phyloP scores from a whole-genome alignment of 2,113 vertebrate species.

The Collichthys lucidus region DNA sequence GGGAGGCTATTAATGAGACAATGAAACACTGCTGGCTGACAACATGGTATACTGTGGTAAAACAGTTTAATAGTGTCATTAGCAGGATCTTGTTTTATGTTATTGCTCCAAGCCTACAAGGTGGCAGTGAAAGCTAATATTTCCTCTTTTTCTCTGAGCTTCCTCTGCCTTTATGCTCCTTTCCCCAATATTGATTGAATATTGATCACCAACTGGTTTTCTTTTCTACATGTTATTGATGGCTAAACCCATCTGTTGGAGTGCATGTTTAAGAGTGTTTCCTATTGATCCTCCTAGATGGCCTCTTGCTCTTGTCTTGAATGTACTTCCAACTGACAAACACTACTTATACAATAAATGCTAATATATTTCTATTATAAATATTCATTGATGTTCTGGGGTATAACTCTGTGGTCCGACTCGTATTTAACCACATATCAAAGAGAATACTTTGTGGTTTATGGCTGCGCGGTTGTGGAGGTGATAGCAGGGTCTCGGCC shows the following conservation, averaged over 20 bases:
- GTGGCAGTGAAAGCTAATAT: slow-evolving; percentile 38
- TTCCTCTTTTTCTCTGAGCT: slow-evolving; percentile 15
- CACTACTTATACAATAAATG: slow-evolving; percentile 43
- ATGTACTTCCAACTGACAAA: slow-evolving; percentile 26
- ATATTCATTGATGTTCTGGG: slow-evolving; percentile 36
- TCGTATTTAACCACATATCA: slow-evolving; percentile 46
- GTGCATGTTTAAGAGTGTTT: slow-evolving; percentile 64
- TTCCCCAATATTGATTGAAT: slow-evolving; percentile 56
- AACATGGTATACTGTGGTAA: slow-evolving; percentile 66
- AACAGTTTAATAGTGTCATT: slow-evolving; percentile 70
- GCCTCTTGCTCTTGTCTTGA: slow-evolving; percentile 36
- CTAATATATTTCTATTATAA: slow-evolving; percentile 46
- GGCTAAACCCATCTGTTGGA: slow-evolving; percentile 60
- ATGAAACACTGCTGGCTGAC: slow-evolving; percentile 67
- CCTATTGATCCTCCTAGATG: slow-evolving; percentile 66
- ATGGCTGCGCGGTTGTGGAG: slow-evolving; percentile 39
- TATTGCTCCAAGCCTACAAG: slow-evolving; percentile 46
- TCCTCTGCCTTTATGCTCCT: slow-evolving; percentile 17
- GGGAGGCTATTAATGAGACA: slow-evolving; percentile 79
- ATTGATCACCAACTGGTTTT: slow-evolving; percentile 65
- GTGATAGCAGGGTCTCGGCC: slow-evolving; percentile 51
- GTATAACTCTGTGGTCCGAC: slow-evolving; percentile 13
- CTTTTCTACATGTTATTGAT: slow-evolving; percentile 49
- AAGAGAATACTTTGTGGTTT: slow-evolving; percentile 42
- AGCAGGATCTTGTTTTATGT: slow-evolving; percentile 57